phyloP scores from a whole-genome alignment of 2,797 vertebrate species.

The Sebastiscus tertius region DNA sequence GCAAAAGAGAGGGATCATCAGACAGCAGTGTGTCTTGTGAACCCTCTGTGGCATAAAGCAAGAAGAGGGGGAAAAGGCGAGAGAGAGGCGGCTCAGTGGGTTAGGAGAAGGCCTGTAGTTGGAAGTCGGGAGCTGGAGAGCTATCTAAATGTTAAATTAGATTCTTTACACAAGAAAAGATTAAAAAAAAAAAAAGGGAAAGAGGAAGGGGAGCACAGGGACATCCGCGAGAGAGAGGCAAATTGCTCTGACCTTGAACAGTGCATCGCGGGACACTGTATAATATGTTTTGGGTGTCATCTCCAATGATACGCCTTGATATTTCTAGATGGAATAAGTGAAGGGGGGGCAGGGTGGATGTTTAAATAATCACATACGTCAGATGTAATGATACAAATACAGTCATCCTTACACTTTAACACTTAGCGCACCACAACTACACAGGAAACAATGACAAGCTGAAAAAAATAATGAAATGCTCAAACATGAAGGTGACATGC shows the following conservation, averaged over 20 bases:
- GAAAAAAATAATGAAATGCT: conserved; percentile 65
- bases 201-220: conserved; percentile 61
- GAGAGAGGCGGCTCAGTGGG: conserved; percentile 49
- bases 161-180: conserved; percentile 50
- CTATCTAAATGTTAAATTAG: conserved; percentile 65
- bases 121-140: conserved; percentile 31
- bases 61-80: conserved; percentile 22
- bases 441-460: conserved; percentile 58
- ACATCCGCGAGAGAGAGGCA: conserved; percentile 79
- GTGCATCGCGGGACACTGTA: conserved; percentile 88
- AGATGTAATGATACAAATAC: conserved; percentile 73
- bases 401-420: conserved; percentile 62
- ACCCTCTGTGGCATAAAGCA: conserved; percentile 57
- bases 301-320: conserved; percentile 89
- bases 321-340: conserved; percentile 89
- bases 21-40: conserved; percentile 54
- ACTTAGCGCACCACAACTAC: conserved; percentile 63
- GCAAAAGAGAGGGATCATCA: conserved; percentile 44
- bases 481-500: conserved; percentile 67
- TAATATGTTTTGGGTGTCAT: conserved; percentile 89
- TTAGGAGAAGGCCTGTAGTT: conserved; percentile 62
- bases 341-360: conserved; percentile 78
- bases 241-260: conserved; percentile 88
- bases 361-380: conserved; percentile 77
- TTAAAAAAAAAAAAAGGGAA: conserved; percentile 4